Percentiles rank a stretch among this genome's conserved stretches.
Conservation (phyloP, 2,113 vertebrate species). For the Hylia prasina region DNA sequence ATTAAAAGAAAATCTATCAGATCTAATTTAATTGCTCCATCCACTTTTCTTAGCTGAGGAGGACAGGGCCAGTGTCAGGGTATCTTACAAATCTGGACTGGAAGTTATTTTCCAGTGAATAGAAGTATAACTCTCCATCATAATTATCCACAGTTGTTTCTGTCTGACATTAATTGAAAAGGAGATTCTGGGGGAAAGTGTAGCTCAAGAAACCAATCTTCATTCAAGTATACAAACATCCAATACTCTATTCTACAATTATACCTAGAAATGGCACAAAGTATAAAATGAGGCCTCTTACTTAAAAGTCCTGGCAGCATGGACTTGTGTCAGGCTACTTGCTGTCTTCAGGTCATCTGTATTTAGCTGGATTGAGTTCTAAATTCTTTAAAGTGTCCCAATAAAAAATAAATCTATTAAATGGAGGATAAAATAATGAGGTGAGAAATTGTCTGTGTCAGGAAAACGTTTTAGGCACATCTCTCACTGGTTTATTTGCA, state of each 20-base stretch:
- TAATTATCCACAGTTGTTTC: not conserved
- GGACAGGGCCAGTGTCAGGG: not conserved
- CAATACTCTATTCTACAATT: not conserved
- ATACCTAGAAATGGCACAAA: not conserved
- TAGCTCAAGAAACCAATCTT: not conserved
- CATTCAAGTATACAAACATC: not conserved
- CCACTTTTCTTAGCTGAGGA: not conserved
- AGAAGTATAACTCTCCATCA: not conserved
- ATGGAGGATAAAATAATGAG: not conserved
- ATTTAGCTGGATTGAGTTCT: not conserved
- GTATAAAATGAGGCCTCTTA: not conserved
- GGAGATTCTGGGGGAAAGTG: not conserved
- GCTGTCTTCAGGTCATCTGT: not conserved
- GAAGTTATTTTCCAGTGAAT: not conserved
- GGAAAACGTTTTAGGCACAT: not conserved
- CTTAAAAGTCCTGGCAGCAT: not conserved
- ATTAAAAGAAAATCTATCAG: not conserved
- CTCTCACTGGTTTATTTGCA: slow-evolving; percentile 61
- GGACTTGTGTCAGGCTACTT: not conserved
- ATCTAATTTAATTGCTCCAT: not conserved
- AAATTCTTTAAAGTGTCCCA: not conserved
- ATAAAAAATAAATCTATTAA: not conserved
- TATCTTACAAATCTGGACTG: not conserved
- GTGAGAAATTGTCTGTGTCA: slow-evolving; percentile 11
- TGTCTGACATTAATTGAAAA: not conserved